Base-by-base conservation (phyloP, 2,888 invertebrate genomes). In the Agonopterix arenella region DNA sequence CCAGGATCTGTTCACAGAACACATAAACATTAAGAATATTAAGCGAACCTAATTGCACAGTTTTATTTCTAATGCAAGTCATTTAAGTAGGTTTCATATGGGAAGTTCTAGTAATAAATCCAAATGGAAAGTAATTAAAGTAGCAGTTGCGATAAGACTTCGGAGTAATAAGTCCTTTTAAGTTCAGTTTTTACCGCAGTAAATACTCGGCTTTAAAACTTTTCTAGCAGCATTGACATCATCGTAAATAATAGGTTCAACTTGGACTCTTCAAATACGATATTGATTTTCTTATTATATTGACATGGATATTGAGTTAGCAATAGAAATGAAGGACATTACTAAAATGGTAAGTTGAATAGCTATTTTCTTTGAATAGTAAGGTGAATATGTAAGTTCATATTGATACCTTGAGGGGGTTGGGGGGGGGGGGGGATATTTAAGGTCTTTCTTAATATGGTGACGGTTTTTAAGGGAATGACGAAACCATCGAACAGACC, bases 221-320 rank as follows among this genome's bases (percentile, higher is more conserved):
- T 46, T 13, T 16, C 40, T 13, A 46, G 13, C 16, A 38, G 8
- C 38, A 38, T 38, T 46, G 37, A 46, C 11, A 46, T 46, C 46
- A 16, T 16, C 37, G n/a, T 38, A 46, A 46, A 46, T 46, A 46
- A 37, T 45, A 46, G 38, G 8, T 38, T 11, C 9, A 8, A 37
- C 37, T 37, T 9, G 11, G n/a, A 13, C 4, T 46, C 46, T 38
- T 46, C 13, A 38, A 38, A 11, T 13, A 38, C 16, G 16, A 40
- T 38, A 46, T 46, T 46, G 46, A 46, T 46, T 46, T 46, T 46
- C 11, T 46, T 16, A 8, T 43, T 43, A 8, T 11, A 11, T 11
- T 43, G 43, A 11, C 13, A 8, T 2, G 10, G 40, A 40, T n/a
- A 40, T 40, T 3, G 40, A 40, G 40, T 28, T 5, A 28, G 28